These are phyloP conservation scores for Berghia stephanieae DNA, from an alignment of 1,140 invertebrate species.

Conservation along the genomic window DNA sequence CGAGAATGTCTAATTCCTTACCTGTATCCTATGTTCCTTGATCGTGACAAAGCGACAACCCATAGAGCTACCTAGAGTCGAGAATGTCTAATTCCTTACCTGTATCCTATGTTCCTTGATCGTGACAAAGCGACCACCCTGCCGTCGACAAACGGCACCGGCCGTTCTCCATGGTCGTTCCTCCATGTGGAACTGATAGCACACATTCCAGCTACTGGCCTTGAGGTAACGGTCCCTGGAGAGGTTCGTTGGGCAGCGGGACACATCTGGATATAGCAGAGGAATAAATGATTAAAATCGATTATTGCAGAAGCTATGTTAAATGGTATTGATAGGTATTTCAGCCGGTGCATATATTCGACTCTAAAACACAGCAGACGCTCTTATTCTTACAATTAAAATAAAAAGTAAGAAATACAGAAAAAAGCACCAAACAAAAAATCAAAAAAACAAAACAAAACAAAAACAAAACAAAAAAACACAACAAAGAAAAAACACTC, in stretches of 20 bases:
- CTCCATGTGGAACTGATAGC: slow-evolving; percentile 21
- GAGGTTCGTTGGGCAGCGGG: not conserved
- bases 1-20: not conserved
- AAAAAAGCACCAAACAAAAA: not conserved
- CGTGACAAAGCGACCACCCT: slow-evolving; percentile 10
- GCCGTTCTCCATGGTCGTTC: slow-evolving; percentile 9
- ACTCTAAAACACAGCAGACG: not conserved
- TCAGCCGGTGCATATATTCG: not conserved
- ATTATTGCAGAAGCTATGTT: too few relatives aligned
- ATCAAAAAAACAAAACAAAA: too few relatives aligned
- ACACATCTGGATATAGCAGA: too few relatives aligned
- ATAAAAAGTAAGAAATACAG: not conserved
- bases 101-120: slow-evolving; percentile 8
- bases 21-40: not conserved
- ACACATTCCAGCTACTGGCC: slow-evolving; percentile 13
- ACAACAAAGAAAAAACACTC: too few relatives aligned
- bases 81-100: not conserved
- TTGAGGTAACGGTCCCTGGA: not conserved
- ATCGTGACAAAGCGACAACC: not conserved
- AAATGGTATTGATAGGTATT: not conserved
- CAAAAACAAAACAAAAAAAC: too few relatives aligned
- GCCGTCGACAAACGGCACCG: not conserved
- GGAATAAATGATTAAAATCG: too few relatives aligned
- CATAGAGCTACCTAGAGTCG: not conserved
- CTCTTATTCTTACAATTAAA: not conserved